Evolutionary conservation across 1,140 invertebrate species (phyloP), one percentile per base, ranked within the genome.

Genomic region (Leptinotarsa defecta): DNA sequence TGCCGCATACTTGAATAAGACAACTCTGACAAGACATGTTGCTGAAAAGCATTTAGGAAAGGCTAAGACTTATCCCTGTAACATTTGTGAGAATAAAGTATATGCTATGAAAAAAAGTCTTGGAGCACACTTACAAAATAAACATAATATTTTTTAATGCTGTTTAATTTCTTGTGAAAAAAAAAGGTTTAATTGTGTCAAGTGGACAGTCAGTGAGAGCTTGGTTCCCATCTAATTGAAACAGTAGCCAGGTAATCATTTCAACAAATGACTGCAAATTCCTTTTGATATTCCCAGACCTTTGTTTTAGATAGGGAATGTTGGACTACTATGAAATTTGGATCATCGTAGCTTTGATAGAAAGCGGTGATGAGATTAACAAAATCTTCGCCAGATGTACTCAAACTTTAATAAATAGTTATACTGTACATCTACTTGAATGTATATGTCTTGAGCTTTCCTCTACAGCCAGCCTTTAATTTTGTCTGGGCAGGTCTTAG

Each of bases 1-100:
- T 13, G 71, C 77, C 27, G 72, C 76, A 20, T 81, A 81, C 67
- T 76, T 73, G 17, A 78, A 81, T 63, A 81, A 81, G 62, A 78
- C 76, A 13, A 81, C 79, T 72, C 67, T 81, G 15, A 79, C 74
- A 20, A 73, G 80, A 67, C 80, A 81, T 74, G 49, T 77, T 34
- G 57, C 74, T 27, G 72, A 63, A 5, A 81, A 81, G 73, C 80
- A 81, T 75, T 49, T 48, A 20, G 61, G 71, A 13, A 64, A 43
- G 73, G 75, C 61, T 68, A 76, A 63, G 22, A 68, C n/a, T 43
- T 73, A 62, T 48, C 63, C 71, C 13, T 73, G 71, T 65, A 65
- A 20, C 48, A 61, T 67, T 24, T 63, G 65, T 70, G 76, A 72
- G 48, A 68, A 70, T 65, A 78, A 76, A 48, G 64, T 69, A 67